Conservation (phyloP, 2,797 vertebrate genomes). For the Sphaeramia orbicularis region DNA sequence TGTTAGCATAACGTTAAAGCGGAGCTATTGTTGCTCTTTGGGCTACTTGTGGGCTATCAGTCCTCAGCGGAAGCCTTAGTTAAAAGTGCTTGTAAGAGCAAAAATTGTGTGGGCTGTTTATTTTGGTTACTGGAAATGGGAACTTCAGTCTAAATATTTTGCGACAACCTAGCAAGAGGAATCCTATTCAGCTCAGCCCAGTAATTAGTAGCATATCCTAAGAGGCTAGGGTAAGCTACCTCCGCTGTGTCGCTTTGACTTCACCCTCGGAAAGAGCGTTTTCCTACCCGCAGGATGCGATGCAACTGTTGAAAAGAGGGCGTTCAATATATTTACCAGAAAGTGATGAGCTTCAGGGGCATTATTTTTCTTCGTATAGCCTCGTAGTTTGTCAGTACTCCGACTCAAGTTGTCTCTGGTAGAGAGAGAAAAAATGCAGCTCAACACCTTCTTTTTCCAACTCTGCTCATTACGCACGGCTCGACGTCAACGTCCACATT, state of each 20-base stretch:
- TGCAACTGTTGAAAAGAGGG: constrained; percentile 69
- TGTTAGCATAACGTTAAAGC: constrained; percentile 73
- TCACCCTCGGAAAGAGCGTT: constrained; percentile 55
- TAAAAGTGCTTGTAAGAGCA: constrained; percentile 57
- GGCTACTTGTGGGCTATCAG: constrained; percentile 49
- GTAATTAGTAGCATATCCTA: constrained; percentile 82
- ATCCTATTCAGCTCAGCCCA: constrained; percentile 55
- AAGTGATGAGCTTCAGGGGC: constrained; percentile 34
- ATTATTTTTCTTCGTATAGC: constrained; percentile 43
- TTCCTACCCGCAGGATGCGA: constrained; percentile 43
- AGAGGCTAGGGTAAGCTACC: constrained; percentile 77
- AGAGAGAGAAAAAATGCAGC: constrained; percentile 76
- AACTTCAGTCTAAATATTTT: constrained; percentile 29
- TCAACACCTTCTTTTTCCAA: constrained; percentile 85
- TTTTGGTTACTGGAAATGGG: constrained; percentile 25
- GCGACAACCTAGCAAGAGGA: constrained; percentile 38
- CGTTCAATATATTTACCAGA: constrained; percentile 61
- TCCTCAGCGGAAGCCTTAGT: constrained; percentile 40
- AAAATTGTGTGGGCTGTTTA: constrained; percentile 14
- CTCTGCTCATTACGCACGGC: constrained; percentile 81
- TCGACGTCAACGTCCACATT: constrained; percentile 77
- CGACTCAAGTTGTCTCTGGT: constrained; percentile 80
- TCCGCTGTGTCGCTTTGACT: constrained; percentile 69
- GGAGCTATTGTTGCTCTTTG: constrained; percentile 73
- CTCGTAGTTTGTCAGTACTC: constrained; percentile 64